phyloP scores from a whole-genome alignment of 1,140 invertebrate species.

The Ectropis grisescens region DNA sequence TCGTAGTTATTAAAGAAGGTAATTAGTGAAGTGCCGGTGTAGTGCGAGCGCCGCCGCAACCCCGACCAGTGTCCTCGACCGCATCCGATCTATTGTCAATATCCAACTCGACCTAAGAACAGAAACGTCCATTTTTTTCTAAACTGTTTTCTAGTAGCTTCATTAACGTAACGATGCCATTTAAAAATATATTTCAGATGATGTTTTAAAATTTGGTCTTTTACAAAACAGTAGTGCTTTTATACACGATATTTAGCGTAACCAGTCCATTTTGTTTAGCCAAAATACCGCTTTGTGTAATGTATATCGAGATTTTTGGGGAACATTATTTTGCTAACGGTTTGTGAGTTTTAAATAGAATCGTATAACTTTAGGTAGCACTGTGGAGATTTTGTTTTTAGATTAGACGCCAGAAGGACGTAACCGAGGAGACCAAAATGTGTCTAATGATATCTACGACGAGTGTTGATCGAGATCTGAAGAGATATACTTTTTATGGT shows the following conservation, averaged over 20 bases:
- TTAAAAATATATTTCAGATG: slow-evolving; percentile 63
- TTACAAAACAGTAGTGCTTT: slow-evolving; percentile 65
- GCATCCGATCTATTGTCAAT: slow-evolving; percentile 48
- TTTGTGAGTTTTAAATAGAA: slow-evolving; percentile 48
- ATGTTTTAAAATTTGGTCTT: slow-evolving; percentile 62
- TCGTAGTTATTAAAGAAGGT: slow-evolving; percentile 22
- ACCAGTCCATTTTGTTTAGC: slow-evolving; percentile 68
- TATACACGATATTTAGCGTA: slow-evolving; percentile 63
- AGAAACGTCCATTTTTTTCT: slow-evolving; percentile 68
- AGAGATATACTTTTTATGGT: slow-evolving; percentile 38
- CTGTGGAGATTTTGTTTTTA: slow-evolving; percentile 29
- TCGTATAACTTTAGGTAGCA: slow-evolving; percentile 29
- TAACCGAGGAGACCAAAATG: no score
- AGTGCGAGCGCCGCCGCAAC: slow-evolving; percentile 8
- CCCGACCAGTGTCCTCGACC: slow-evolving; percentile 29
- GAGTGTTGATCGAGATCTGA: slow-evolving; percentile 12
- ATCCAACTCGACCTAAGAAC: slow-evolving; percentile 64
- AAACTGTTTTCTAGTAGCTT: slow-evolving; percentile 62
- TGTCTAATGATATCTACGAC: slow-evolving; percentile 1
- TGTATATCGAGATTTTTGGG: slow-evolving; percentile 43
- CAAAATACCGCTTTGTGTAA: slow-evolving; percentile 55
- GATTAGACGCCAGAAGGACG: slow-evolving; percentile 41
- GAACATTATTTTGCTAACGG: slow-evolving; percentile 63
- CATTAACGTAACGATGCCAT: slow-evolving; percentile 52
- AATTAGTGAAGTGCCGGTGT: slow-evolving; percentile 17